Conservation (phyloP, 1,140 invertebrate genomes). For the Notospermus geniculatus region DNA sequence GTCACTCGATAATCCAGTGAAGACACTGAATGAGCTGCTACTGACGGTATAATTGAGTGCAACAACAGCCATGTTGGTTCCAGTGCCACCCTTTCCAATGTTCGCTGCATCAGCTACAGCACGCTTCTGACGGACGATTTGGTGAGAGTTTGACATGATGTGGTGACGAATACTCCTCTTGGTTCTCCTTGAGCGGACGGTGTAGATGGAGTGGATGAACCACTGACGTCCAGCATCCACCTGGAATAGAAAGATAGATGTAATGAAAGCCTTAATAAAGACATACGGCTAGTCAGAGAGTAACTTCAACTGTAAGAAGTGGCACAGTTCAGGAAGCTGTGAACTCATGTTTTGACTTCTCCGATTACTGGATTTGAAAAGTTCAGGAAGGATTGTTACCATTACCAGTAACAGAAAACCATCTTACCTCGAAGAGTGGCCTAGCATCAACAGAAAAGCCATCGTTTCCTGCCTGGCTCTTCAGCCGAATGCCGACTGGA, state of each 20-base stretch:
- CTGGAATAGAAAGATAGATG: conserved; percentile 29
- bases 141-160: background rate
- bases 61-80: conserved; percentile 53
- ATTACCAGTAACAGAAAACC: no score
- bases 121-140: conserved; percentile 13
- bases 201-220: conserved; percentile 56
- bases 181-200: conserved; percentile 38
- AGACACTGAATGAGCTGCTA: background rate
- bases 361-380: no score
- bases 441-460: conserved; percentile 53
- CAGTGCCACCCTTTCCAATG: conserved; percentile 37
- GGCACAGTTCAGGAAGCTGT: no score
- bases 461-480: conserved; percentile 47
- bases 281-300: no score
- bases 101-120: conserved; percentile 28
- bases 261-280: background rate
- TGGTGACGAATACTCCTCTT: conserved; percentile 32
- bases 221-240: conserved; percentile 51
- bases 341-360: no score
- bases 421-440: conserved; percentile 52
- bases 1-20: conserved; percentile 18
- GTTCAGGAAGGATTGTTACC: no score
- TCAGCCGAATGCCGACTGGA: conserved; percentile 29
- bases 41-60: conserved; percentile 25
- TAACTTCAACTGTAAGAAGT: no score